phyloP scores from a whole-genome alignment of 2,888 invertebrate species.

The Syrphus vitripennis region DNA sequence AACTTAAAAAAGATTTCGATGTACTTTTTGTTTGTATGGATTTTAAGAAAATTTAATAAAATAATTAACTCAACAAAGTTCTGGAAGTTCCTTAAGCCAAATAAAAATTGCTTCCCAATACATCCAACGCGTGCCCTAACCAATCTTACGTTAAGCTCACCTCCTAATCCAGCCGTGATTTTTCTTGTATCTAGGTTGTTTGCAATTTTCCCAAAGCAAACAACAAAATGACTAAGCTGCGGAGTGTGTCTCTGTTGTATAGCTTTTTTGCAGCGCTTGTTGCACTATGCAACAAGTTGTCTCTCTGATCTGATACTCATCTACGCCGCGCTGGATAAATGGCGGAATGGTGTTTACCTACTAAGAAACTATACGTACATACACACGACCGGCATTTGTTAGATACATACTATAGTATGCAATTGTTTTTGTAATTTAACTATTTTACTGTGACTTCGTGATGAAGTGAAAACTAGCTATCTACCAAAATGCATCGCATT shows the following conservation, averaged over 20 bases:
- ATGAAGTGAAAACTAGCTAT: conserved; percentile 32
- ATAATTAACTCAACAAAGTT: too few relatives aligned
- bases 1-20: too few relatives aligned
- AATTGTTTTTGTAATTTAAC: conserved; percentile 9
- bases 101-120: neutral
- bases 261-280: conserved; percentile 10
- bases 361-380: conserved; percentile 2
- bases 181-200: conserved; percentile 46
- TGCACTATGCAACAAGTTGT: conserved; percentile 59
- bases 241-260: neutral
- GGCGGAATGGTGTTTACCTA: conserved; percentile 4
- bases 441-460: conserved; percentile 25
- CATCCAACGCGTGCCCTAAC: neutral
- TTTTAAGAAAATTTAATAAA: too few relatives aligned
- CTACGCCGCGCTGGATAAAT: neutral
- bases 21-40: too few relatives aligned
- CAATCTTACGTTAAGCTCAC: neutral
- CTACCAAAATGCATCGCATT: neutral
- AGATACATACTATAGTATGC: too few relatives aligned
- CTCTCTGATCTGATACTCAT: neutral
- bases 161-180: neutral
- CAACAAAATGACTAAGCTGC: conserved; percentile 19
- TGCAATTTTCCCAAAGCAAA: conserved; percentile 33
- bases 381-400: conserved; percentile 37
- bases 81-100: too few relatives aligned